A percentile compares a stretch with the other conserved stretches of the same genome.
Evolutionary conservation across 2,888 invertebrate species (phyloP).

Genomic region (Perizoma flavofasciatum): DNA sequence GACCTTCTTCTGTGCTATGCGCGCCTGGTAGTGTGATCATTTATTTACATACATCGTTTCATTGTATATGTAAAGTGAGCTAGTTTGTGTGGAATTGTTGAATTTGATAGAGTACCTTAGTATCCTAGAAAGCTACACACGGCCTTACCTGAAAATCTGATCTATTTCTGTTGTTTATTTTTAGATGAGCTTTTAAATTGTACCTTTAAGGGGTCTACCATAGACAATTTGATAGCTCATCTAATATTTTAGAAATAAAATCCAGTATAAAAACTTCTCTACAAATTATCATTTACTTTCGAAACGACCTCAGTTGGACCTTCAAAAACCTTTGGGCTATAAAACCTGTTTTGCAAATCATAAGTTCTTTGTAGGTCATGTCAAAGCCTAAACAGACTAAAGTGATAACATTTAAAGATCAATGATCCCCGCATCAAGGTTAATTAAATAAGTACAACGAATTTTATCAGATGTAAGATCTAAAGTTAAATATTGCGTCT

Average conservation of each 20-base stretch:
- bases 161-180: no score
- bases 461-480: no score
- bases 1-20: constrained; percentile 46
- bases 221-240: no score
- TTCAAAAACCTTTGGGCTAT: neutral
- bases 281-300: no score
- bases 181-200: no score
- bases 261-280: no score
- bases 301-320: no score
- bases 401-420: neutral
- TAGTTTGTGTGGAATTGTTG: constrained; percentile 11
- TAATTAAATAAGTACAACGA: neutral
- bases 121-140: no score
- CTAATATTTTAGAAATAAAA: no score
- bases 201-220: no score
- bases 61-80: constrained; percentile 25
- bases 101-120: constrained; percentile 3
- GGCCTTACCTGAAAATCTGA: no score
- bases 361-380: neutral
- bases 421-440: neutral
- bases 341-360: neutral
- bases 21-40: constrained; percentile 44
- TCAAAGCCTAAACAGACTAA: neutral
- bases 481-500: no score
- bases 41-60: constrained; percentile 37